phyloP scores from a whole-genome alignment of 2,797 vertebrate genomes.

The Peromyscus melanophrys region DNA sequence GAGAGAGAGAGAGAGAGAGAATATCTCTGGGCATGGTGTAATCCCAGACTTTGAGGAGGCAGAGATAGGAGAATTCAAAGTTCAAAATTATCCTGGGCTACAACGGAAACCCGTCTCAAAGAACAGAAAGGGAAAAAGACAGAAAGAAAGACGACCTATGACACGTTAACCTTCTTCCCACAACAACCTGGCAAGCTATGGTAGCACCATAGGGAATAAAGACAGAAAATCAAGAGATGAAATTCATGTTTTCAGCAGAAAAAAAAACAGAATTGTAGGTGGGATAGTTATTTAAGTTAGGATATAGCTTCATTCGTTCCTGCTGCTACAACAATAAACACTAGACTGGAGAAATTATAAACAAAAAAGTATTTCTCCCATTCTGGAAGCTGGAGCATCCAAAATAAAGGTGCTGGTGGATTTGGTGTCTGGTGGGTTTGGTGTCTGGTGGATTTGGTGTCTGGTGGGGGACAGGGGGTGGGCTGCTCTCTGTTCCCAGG shows the following conservation, averaged over 20 bases:
- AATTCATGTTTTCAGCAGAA: not conserved
- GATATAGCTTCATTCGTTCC: not conserved
- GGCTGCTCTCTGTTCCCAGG: not conserved
- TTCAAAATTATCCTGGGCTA: not conserved
- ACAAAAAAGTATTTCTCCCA: not conserved
- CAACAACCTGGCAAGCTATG: not conserved
- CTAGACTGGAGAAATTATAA: not conserved
- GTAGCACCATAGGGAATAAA: not conserved
- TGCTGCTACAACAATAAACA: not conserved
- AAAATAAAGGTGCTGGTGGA: not conserved
- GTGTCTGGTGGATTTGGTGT: not conserved
- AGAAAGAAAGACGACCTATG: not conserved
- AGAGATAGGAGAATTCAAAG: not conserved
- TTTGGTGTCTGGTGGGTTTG: not conserved
- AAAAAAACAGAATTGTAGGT: not conserved
- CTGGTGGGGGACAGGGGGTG: not conserved
- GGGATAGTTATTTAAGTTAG: slow-evolving; percentile 5
- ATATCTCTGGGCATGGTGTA: too few species aligned
- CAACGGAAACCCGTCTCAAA: not conserved
- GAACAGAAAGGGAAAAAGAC: too few species aligned
- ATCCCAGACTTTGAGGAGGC: not conserved
- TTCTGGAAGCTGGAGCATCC: not conserved
- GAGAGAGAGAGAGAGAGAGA: not conserved
- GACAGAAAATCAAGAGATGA: slow-evolving; percentile 34
- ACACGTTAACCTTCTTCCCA: not conserved